phyloP scores from a whole-genome alignment of 1,140 invertebrate genomes.

The Drosophila tsacasi region DNA sequence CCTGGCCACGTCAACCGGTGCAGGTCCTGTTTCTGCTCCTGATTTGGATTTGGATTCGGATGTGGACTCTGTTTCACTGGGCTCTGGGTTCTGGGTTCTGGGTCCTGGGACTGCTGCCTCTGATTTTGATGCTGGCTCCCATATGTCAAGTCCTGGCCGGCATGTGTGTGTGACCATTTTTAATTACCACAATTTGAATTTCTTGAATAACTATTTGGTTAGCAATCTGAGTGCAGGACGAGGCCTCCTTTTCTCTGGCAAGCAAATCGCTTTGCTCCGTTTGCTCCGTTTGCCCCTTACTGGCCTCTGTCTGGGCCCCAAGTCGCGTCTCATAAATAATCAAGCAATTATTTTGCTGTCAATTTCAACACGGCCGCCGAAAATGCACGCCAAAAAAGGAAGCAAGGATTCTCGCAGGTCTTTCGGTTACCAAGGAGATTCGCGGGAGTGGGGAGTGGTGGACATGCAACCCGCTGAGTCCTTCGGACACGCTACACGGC shows the following conservation, averaged over 20 bases:
- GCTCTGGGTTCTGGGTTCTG: background rate
- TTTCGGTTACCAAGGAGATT: background rate
- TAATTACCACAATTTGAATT: constrained; percentile 84
- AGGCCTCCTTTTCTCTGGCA: constrained; percentile 1
- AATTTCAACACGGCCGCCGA: constrained; percentile 83
- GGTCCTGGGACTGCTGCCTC: background rate
- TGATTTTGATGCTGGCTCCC: constrained; percentile 34
- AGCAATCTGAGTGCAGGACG: constrained; percentile 50
- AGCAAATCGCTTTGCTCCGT: constrained; percentile 30
- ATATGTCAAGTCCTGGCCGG: constrained; percentile 69
- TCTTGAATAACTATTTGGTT: constrained; percentile 81
- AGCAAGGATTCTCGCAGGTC: constrained; percentile 10
- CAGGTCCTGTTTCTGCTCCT: constrained; percentile 17
- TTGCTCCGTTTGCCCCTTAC: background rate
- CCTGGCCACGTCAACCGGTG: constrained; percentile 33
- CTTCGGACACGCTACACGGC: constrained; percentile 76
- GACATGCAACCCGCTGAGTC: constrained; percentile 78
- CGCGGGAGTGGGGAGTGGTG: background rate
- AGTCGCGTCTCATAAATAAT: constrained; percentile 82
- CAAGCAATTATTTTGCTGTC: constrained; percentile 84
- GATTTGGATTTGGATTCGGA: constrained; percentile 24
- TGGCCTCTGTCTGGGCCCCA: constrained; percentile 28
- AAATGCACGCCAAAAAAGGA: constrained; percentile 68
- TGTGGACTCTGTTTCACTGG: background rate
- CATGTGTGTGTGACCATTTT: constrained; percentile 66